These are phyloP conservation scores for Trachymyrmex septentrionalis DNA, from an alignment of 1,140 invertebrate species.

Conservation along the genomic window DNA sequence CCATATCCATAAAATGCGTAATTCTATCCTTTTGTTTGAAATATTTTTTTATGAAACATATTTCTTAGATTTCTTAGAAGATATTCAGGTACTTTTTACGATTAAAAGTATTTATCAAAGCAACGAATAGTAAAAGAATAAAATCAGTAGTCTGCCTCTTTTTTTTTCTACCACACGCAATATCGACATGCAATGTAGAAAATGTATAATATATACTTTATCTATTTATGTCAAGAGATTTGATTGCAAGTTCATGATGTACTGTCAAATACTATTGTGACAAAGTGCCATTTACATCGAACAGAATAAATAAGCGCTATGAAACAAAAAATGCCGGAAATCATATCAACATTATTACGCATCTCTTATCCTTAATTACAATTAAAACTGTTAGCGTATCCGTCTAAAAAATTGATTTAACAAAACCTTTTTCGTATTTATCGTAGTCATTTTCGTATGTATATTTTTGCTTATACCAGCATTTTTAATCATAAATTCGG, in stretches of 20 bases:
- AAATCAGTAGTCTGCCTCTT: background rate
- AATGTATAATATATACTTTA: background rate
- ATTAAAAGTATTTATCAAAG: background rate
- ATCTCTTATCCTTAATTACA: background rate
- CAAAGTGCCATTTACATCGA: background rate
- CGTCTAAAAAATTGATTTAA: background rate
- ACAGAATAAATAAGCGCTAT: slow-evolving; percentile 1
- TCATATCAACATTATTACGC: background rate
- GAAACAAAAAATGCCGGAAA: background rate
- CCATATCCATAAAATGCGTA: too few species aligned
- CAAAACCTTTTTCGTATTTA: background rate
- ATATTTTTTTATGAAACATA: too few species aligned
- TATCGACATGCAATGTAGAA: background rate
- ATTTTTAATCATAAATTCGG: background rate
- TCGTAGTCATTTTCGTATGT: background rate
- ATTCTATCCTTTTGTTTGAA: too few species aligned
- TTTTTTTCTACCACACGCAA: background rate
- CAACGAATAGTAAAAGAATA: background rate
- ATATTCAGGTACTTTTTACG: background rate
- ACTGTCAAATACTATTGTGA: background rate
- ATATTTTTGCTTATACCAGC: background rate
- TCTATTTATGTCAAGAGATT: background rate
- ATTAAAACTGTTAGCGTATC: background rate
- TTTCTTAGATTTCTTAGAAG: too few species aligned
- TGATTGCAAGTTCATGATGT: background rate